phyloP scores from a whole-genome alignment of 1,140 invertebrate genomes.

The Cotesia glomerata region DNA sequence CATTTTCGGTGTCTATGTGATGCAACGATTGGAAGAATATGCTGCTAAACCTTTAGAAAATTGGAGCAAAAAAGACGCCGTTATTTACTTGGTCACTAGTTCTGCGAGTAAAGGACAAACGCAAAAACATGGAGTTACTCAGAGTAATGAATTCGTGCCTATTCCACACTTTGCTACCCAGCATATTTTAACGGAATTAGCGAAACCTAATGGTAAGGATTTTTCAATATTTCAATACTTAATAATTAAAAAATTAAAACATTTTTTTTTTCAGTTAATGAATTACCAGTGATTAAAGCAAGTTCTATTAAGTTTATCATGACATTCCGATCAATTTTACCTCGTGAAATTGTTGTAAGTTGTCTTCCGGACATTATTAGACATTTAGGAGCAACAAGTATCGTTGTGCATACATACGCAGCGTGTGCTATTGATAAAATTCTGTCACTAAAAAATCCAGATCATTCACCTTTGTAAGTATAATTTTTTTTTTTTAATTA shows the following conservation, averaged over 20 bases:
- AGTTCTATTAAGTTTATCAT: slow-evolving; percentile 96
- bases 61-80: slow-evolving; percentile 95
- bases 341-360: slow-evolving; percentile 75
- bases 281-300: slow-evolving; percentile 90
- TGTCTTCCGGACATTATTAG: slow-evolving; percentile 79
- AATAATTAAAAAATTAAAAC: too few species aligned
- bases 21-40: slow-evolving; percentile 82
- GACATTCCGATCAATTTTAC: slow-evolving; percentile 90
- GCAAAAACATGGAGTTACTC: slow-evolving; percentile 88
- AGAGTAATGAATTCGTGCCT: slow-evolving; percentile 88
- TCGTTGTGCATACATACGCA: slow-evolving; percentile 94
- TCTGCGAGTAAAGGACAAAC: slow-evolving; percentile 91
- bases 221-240: too few species aligned
- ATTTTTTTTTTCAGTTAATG: slow-evolving; percentile 73
- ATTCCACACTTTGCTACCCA: slow-evolving; percentile 84
- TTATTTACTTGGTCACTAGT: slow-evolving; percentile 94
- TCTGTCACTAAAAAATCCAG: slow-evolving; percentile 72
- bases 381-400: slow-evolving; percentile 75
- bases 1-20: slow-evolving; percentile 74
- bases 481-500: slow-evolving; percentile 16
- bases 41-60: slow-evolving; percentile 74
- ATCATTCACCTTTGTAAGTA: slow-evolving; percentile 66
- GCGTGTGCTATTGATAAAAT: slow-evolving; percentile 91
- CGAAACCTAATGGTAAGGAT: slow-evolving; percentile 71
- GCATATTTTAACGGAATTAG: slow-evolving; percentile 87